Conservation (phyloP, 2,797 vertebrate species). For the Xenentodon cancila region DNA sequence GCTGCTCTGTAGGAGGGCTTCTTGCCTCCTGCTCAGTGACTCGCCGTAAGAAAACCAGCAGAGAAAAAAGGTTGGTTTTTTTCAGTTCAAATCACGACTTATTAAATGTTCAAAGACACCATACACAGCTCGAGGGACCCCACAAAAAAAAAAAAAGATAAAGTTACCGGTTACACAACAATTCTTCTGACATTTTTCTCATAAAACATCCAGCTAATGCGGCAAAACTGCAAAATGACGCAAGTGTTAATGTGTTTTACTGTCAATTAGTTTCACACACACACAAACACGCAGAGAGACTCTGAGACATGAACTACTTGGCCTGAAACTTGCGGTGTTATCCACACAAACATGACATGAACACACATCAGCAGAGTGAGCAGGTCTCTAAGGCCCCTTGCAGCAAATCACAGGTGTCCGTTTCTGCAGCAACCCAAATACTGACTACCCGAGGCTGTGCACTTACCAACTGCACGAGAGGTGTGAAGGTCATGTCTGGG, state of each 20-base stretch:
- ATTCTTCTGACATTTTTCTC: slow-evolving; percentile 11
- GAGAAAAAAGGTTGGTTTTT: not conserved
- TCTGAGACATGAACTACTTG: slow-evolving; percentile 12
- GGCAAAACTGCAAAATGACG: slow-evolving; percentile 35
- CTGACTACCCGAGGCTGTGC: slow-evolving; percentile 23
- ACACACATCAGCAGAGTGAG: slow-evolving; percentile 4
- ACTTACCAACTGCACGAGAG: slow-evolving; percentile 42
- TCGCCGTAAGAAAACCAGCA: slow-evolving; percentile 27
- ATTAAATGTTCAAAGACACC: slow-evolving; percentile 6
- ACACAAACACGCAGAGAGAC: slow-evolving; percentile 5
- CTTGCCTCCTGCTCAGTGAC: slow-evolving; percentile 42
- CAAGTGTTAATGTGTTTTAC: slow-evolving; percentile 25
- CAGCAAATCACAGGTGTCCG: slow-evolving; percentile 53
- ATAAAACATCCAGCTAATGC: slow-evolving; percentile 8
- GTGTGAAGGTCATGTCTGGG: slow-evolving; percentile 41
- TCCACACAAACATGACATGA: not conserved
- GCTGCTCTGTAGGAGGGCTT: slow-evolving; percentile 33
- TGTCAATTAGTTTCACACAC: slow-evolving; percentile 24
- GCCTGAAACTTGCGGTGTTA: slow-evolving; percentile 18
- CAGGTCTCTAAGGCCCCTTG: slow-evolving; percentile 24
- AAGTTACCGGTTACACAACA: not conserved
- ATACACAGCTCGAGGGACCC: not conserved
- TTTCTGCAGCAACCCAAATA: slow-evolving; percentile 16
- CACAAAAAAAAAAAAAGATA: not conserved
- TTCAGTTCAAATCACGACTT: slow-evolving; percentile 24